These are phyloP conservation scores for Melieria omissa DNA, from an alignment of 2,888 invertebrate species.

Conservation along the genomic window DNA sequence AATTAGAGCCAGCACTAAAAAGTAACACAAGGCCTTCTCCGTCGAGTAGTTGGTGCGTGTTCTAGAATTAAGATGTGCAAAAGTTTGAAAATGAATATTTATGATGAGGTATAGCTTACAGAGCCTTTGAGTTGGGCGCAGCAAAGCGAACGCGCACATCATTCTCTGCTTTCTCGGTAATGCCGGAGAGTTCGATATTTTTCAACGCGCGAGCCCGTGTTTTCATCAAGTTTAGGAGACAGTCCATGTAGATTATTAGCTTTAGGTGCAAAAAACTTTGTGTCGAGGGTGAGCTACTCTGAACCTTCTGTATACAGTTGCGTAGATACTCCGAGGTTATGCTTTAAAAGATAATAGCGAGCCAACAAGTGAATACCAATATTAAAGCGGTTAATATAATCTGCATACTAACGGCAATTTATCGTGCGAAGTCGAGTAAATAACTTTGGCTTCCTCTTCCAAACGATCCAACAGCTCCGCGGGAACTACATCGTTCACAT, in stretches of 20 bases:
- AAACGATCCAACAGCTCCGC: slow-evolving; percentile 54
- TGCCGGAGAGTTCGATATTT: slow-evolving; percentile 54
- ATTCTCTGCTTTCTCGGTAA: slow-evolving; percentile 63
- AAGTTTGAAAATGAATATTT: background rate
- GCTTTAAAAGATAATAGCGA: slow-evolving; percentile 45
- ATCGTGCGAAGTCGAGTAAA: slow-evolving; percentile 49
- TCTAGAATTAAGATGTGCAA: slow-evolving; percentile 42
- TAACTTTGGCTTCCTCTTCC: slow-evolving; percentile 60
- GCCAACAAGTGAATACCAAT: background rate
- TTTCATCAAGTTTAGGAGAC: slow-evolving; percentile 55
- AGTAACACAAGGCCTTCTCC: slow-evolving; percentile 63
- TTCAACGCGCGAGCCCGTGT: slow-evolving; percentile 51
- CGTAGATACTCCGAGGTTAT: slow-evolving; percentile 57
- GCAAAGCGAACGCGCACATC: slow-evolving; percentile 61
- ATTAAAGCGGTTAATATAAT: background rate
- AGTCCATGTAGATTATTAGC: slow-evolving; percentile 63
- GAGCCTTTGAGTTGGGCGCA: slow-evolving; percentile 50
- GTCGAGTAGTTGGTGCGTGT: slow-evolving; percentile 53
- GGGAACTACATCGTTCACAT: slow-evolving; percentile 57
- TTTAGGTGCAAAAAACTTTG: slow-evolving; percentile 55
- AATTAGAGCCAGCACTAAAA: slow-evolving; percentile 58
- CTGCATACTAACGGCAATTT: slow-evolving; percentile 58
- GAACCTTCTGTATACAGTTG: slow-evolving; percentile 48
- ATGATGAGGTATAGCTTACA: slow-evolving; percentile 37
- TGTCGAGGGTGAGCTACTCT: slow-evolving; percentile 44